These are phyloP conservation scores for Smutsia temminckii DNA, from an alignment of 2,797 vertebrate genomes.

Conservation along the genomic window DNA sequence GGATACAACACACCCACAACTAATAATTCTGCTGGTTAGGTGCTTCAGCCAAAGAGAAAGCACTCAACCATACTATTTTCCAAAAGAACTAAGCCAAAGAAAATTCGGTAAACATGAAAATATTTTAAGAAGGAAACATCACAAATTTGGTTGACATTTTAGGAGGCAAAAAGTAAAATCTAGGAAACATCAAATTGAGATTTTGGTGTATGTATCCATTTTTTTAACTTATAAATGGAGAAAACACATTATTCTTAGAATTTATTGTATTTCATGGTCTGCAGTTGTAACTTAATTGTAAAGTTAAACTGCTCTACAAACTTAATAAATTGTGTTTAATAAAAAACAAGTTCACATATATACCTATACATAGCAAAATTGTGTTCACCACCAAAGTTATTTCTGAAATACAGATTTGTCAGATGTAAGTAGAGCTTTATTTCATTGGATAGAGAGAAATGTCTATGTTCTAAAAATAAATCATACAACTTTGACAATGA, in stretches of 20 bases:
- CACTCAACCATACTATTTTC: background rate
- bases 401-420: conserved; percentile 45
- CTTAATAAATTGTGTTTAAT: background rate
- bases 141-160: conserved; percentile 31
- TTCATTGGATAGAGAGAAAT: conserved; percentile 8
- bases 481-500: conserved; percentile 23
- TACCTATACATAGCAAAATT: background rate
- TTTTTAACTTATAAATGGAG: conserved; percentile 6
- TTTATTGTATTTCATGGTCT: background rate
- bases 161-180: conserved; percentile 42
- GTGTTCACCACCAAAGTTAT: conserved; percentile 15
- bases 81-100: conserved; percentile 39
- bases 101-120: conserved; percentile 49
- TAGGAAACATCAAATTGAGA: conserved; percentile 19
- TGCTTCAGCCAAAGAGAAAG: conserved; percentile 39
- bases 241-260: conserved; percentile 33
- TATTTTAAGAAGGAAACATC: conserved; percentile 39
- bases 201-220: background rate
- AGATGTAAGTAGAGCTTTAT: background rate
- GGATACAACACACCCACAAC: conserved; percentile 3
- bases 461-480: conserved; percentile 16
- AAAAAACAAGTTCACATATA: conserved; percentile 54
- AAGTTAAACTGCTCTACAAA: background rate
- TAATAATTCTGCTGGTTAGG: conserved; percentile 28
- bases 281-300: background rate